phyloP scores from a whole-genome alignment of 2,113 vertebrate species.

The Epinephelus lanceolatus region DNA sequence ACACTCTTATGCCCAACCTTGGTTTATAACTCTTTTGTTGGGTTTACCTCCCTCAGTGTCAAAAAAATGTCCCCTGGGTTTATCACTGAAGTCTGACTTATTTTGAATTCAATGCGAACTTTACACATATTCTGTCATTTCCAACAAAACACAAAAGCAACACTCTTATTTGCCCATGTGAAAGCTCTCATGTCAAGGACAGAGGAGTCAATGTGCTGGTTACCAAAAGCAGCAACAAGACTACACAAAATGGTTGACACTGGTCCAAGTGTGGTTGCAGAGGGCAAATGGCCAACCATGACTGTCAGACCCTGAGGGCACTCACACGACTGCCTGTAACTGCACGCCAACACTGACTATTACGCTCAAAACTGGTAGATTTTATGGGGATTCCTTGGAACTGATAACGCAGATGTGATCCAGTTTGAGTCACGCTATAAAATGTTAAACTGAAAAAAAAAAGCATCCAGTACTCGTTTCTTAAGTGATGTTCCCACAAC shows the following conservation, averaged over 20 bases:
- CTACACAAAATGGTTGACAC: slow-evolving; percentile 36
- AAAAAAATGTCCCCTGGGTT: not conserved
- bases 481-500: not conserved
- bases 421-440: not conserved
- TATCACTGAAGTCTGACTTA: not conserved
- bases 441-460: not conserved
- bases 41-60: not conserved
- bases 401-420: not conserved
- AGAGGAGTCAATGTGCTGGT: not conserved
- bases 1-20: too few relatives aligned
- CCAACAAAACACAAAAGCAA: not conserved
- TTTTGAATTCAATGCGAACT: not conserved
- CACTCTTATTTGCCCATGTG: not conserved
- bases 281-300: slow-evolving; percentile 22
- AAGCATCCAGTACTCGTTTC: not conserved
- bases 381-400: not conserved
- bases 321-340: not conserved
- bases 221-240: slow-evolving; percentile 24
- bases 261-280: slow-evolving; percentile 18
- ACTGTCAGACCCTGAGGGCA: slow-evolving; percentile 9
- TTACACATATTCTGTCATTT: not conserved
- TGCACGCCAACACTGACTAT: not conserved
- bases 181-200: not conserved
- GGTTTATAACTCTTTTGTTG: too few relatives aligned
- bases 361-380: not conserved